Evolutionary conservation across 2,797 vertebrate genomes (phyloP).

Genomic region (Molossus molossus): DNA sequence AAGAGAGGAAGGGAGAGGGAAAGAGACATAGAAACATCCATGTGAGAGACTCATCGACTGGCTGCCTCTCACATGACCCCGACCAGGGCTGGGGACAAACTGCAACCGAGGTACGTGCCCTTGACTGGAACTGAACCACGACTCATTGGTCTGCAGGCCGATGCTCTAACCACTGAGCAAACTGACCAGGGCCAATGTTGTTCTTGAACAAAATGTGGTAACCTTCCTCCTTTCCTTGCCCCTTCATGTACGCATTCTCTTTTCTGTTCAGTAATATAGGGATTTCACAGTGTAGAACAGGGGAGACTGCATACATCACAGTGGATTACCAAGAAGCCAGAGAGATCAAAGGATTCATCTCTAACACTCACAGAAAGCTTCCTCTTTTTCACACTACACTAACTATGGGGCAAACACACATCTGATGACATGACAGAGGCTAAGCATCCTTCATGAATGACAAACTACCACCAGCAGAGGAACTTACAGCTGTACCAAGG

Average conservation of each 20-base stretch:
- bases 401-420: conserved; percentile 73
- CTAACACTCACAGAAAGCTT: conserved; percentile 81
- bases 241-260: not conserved
- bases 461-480: conserved; percentile 64
- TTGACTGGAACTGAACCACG: too few species aligned
- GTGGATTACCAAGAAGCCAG: conserved; percentile 81
- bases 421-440: conserved; percentile 71
- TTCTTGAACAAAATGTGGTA: conserved; percentile 68
- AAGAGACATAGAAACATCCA: too few species aligned
- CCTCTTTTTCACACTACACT: conserved; percentile 84
- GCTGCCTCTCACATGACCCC: too few species aligned
- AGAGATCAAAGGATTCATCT: conserved; percentile 84
- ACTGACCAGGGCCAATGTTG: not conserved
- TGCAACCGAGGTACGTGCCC: too few species aligned
- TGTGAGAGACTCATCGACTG: too few species aligned
- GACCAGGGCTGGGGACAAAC: too few species aligned
- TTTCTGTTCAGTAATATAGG: conserved; percentile 69
- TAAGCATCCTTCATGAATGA: conserved; percentile 71
- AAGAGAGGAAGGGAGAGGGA: too few species aligned
- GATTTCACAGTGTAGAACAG: conserved; percentile 77
- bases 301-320: conserved; percentile 76
- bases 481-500: conserved; percentile 37
- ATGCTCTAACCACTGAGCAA: too few species aligned
- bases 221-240: conserved; percentile 70
- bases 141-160: too few species aligned